These are phyloP conservation scores for Pararge aegeria DNA, from an alignment of 1,140 invertebrate species.

Conservation along the genomic window DNA sequence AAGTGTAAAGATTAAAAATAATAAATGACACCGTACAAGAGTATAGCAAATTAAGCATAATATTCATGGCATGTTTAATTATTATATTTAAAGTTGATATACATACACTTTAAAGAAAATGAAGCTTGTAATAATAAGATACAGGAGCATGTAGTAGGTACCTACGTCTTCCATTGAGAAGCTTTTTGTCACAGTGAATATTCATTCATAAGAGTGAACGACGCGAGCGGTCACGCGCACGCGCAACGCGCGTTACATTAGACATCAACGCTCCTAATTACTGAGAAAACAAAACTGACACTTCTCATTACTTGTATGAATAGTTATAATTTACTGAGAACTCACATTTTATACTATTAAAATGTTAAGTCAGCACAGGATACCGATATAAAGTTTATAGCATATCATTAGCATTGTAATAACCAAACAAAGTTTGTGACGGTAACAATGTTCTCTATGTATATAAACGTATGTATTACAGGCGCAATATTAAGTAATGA, in stretches of 20 bases:
- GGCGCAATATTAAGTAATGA: constrained; percentile 27
- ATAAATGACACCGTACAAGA: too few species aligned
- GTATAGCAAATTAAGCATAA: too few species aligned
- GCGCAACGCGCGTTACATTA: constrained; percentile 53
- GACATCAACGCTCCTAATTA: constrained; percentile 62
- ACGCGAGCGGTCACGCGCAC: constrained; percentile 35
- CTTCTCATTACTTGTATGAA: constrained; percentile 3
- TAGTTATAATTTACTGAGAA: constrained; percentile 7
- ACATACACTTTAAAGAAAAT: background rate
- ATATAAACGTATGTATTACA: constrained; percentile 18
- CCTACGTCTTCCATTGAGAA: constrained; percentile 24
- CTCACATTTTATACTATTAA: background rate
- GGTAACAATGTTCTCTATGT: constrained; percentile 17
- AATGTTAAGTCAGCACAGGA: constrained; percentile 1
- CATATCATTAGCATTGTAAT: constrained; percentile 13
- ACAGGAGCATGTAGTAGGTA: background rate
- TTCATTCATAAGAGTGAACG: constrained; percentile 51
- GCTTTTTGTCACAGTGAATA: constrained; percentile 48
- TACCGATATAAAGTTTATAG: constrained; percentile 11
- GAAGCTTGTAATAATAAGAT: too few species aligned
- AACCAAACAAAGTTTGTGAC: constrained; percentile 9
- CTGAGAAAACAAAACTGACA: constrained; percentile 21
- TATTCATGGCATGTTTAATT: too few species aligned
- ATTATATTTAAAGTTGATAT: too few species aligned
- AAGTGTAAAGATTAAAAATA: too few species aligned